Conservation (phyloP, 2,888 invertebrate genomes). For the Chloroclysta siterata region DNA sequence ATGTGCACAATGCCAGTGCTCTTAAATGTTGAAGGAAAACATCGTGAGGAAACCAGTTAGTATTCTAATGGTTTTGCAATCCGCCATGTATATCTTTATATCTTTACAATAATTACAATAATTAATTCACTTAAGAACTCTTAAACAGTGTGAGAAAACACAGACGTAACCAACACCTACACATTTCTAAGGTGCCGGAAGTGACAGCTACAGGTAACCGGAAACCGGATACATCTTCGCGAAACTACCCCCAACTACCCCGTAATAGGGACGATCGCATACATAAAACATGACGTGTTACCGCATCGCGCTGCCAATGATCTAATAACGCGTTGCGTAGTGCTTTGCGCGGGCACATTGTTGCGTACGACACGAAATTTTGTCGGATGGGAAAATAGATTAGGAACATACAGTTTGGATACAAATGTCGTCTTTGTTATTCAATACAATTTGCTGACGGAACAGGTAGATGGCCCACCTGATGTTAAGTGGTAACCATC, state of each 20-base stretch:
- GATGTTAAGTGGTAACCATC: too few relatives aligned
- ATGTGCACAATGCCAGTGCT: too few relatives aligned
- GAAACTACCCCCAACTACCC: constrained; percentile 43
- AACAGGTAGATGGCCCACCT: too few relatives aligned
- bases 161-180: background rate
- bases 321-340: constrained; percentile 77
- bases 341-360: constrained; percentile 46
- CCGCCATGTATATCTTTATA: too few relatives aligned
- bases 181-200: constrained; percentile 19
- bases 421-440: too few relatives aligned
- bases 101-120: too few relatives aligned
- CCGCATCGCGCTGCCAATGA: constrained; percentile 71
- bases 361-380: constrained; percentile 38
- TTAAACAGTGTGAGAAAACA: background rate
- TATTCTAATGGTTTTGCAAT: too few relatives aligned
- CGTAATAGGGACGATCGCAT: constrained; percentile 51
- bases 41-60: too few relatives aligned
- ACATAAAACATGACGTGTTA: constrained; percentile 76
- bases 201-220: constrained; percentile 30
- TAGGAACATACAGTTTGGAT: too few relatives aligned
- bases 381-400: too few relatives aligned
- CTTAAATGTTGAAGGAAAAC: too few relatives aligned
- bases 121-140: background rate
- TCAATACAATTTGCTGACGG: too few relatives aligned
- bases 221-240: constrained; percentile 31